A percentile compares a stretch with the other conserved stretches of the same genome.
These are phyloP conservation scores for Ceyx cyanopectus DNA, from an alignment of 2,113 vertebrate genomes.

Conservation along the genomic window DNA sequence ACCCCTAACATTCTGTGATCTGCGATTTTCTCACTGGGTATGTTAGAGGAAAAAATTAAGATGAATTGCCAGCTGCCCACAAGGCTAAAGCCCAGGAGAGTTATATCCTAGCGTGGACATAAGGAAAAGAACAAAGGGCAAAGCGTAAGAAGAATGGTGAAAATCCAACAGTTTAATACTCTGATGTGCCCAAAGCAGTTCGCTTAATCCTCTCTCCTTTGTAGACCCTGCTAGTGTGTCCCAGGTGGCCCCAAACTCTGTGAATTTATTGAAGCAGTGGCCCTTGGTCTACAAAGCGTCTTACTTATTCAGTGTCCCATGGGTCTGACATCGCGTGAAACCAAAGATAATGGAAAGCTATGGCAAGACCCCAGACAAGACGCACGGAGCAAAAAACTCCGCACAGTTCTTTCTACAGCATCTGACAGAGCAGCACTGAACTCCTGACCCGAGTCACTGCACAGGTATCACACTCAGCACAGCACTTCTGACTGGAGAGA, in stretches of 20 bases:
- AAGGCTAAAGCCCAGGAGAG: neutral
- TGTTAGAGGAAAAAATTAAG: neutral
- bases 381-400: accelerated
- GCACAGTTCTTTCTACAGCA: accelerated
- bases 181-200: neutral
- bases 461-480: accelerated
- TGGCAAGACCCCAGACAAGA: accelerated
- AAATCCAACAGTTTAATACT: neutral
- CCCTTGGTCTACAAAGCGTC: neutral
- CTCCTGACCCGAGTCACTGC: accelerated
- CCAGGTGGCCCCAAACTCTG: neutral
- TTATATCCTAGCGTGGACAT: neutral
- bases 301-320: accelerated
- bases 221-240: neutral
- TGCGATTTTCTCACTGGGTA: neutral
- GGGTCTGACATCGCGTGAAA: accelerated
- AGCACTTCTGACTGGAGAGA: accelerated
- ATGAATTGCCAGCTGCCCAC: neutral
- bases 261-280: accelerated
- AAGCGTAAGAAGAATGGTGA: neutral
- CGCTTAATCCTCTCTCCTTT: neutral
- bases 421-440: accelerated
- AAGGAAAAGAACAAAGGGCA: neutral
- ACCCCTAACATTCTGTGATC: too few relatives aligned
- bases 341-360: accelerated